Conservation (phyloP, 2,797 vertebrate species). For the Limnodromus scolopaceus region DNA sequence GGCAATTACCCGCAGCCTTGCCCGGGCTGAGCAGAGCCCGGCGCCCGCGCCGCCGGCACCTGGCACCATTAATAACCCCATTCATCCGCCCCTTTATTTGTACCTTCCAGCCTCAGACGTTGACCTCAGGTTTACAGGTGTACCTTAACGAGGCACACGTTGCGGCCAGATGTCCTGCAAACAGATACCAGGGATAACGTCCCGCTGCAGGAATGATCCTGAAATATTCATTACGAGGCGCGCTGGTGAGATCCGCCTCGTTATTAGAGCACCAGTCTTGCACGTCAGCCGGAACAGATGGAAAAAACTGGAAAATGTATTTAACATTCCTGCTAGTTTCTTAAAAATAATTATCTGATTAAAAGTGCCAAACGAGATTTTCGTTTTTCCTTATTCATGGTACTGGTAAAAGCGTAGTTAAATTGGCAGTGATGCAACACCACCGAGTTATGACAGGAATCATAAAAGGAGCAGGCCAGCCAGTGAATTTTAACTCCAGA, state of each 20-base stretch:
- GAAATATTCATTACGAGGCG: conserved; percentile 61
- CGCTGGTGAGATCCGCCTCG: conserved; percentile 40
- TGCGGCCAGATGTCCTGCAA: conserved; percentile 75
- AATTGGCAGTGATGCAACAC: not conserved
- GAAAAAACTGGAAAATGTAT: conserved; percentile 68
- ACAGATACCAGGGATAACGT: not conserved
- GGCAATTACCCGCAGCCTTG: conserved; percentile 62
- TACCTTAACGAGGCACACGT: conserved; percentile 69
- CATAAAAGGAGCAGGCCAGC: not conserved
- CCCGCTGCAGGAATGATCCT: conserved; percentile 42
- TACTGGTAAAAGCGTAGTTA: not conserved
- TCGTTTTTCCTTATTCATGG: not conserved
- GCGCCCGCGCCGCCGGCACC: conserved; percentile 56
- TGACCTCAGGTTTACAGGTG: conserved; percentile 75
- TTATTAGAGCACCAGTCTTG: conserved; percentile 45
- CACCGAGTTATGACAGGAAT: not conserved
- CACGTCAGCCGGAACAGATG: conserved; percentile 74
- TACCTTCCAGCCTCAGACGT: conserved; percentile 59
- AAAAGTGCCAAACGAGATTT: conserved; percentile 68
- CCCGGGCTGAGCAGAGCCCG: conserved; percentile 47
- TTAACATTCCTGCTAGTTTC: conserved; percentile 53
- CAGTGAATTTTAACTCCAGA: not conserved
- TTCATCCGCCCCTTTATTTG: conserved; percentile 70
- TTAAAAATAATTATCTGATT: conserved; percentile 73
- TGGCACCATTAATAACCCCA: conserved; percentile 68